These are phyloP conservation scores for Vimba vimba DNA, from an alignment of 2,113 vertebrate genomes.

Conservation along the genomic window DNA sequence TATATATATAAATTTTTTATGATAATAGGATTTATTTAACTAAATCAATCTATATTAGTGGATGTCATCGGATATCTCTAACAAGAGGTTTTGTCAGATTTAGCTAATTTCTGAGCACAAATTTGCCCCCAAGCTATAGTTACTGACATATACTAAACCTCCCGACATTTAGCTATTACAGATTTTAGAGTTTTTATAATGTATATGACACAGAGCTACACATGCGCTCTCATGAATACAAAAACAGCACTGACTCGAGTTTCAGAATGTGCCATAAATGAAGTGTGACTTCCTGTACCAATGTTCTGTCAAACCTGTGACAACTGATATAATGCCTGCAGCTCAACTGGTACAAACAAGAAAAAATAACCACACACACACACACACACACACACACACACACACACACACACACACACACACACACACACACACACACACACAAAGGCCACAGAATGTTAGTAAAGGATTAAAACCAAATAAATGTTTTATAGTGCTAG, in stretches of 20 bases:
- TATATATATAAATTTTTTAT: too few species aligned
- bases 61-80: too few species aligned
- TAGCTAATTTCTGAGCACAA: too few species aligned
- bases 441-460: not conserved
- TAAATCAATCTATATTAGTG: too few species aligned
- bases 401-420: not conserved
- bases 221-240: not conserved
- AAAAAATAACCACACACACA: not conserved
- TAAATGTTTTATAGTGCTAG: constrained; percentile 11
- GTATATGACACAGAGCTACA: not conserved
- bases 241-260: not conserved
- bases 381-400: not conserved
- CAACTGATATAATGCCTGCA: not conserved
- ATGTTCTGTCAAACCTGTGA: not conserved
- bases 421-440: not conserved
- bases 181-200: too few species aligned
- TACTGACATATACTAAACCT: too few species aligned
- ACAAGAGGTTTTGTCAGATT: too few species aligned
- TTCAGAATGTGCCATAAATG: constrained; percentile 13
- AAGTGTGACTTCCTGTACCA: constrained; percentile 3
- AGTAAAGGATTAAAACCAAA: constrained; percentile 25
- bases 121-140: too few species aligned
- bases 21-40: too few species aligned
- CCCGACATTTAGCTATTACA: too few species aligned
- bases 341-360: constrained; percentile 7